These are phyloP conservation scores for Indicator indicator DNA, from an alignment of 2,113 vertebrate genomes.

Conservation along the genomic window DNA sequence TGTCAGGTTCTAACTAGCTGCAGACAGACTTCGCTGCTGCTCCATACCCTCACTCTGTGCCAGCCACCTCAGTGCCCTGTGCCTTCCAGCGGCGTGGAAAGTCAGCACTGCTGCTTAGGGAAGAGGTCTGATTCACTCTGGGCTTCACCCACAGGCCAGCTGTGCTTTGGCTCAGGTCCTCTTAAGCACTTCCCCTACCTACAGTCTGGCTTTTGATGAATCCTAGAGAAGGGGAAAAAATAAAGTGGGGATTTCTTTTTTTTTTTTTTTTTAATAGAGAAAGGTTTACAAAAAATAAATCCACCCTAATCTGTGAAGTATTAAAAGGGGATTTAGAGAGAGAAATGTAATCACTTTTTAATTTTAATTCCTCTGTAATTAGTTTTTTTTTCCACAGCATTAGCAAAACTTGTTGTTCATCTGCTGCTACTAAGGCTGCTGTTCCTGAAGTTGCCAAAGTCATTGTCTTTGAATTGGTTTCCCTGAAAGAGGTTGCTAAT, in stretches of 20 bases:
- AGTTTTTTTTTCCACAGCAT: constrained; percentile 49
- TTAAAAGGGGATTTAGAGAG: constrained; percentile 63
- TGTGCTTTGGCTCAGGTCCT: not conserved
- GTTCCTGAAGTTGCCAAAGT: not conserved
- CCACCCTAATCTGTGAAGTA: constrained; percentile 60
- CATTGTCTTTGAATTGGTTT: not conserved
- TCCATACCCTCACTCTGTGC: not conserved
- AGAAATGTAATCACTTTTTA: constrained; percentile 53
- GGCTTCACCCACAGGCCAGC: constrained; percentile 27
- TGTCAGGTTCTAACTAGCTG: constrained; percentile 15
- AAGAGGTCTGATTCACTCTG: not conserved
- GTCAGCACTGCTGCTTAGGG: not conserved
- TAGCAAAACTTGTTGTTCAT: constrained; percentile 38
- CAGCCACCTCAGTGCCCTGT: not conserved
- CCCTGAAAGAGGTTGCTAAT: not conserved
- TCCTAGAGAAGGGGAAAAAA: not conserved
- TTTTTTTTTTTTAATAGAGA: constrained; percentile 2
- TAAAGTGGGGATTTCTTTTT: constrained; percentile 6
- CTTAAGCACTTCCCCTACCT: not conserved
- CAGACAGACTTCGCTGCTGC: not conserved
- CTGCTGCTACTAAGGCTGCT: not conserved
- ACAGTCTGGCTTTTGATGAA: constrained; percentile 12
- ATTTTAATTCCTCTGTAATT: constrained; percentile 67
- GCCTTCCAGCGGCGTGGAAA: constrained; percentile 4
- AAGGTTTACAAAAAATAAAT: constrained; percentile 64